Base-by-base conservation (phyloP, 2,888 invertebrate species). In the Mactromeris polynyma region DNA sequence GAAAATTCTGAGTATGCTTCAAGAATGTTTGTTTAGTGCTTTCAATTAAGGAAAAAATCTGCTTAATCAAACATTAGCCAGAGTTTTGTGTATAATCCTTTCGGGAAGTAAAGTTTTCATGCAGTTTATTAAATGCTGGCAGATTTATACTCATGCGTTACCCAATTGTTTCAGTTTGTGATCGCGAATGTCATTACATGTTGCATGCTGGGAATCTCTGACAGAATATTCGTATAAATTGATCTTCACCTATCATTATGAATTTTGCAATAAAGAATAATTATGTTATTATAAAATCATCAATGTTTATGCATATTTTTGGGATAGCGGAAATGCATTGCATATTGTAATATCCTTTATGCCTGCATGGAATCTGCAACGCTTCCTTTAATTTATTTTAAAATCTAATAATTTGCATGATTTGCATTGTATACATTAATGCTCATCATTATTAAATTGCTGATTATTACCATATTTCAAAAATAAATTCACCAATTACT, bases 401-500 rank as follows among this genome's bases (percentile, higher is more conserved):
- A 64, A 64, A 64, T 64, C 58, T 26, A 26, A 64, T 64, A 64
- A 64, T 26, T 64, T 64, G 58, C 58, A 64, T 64, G 58, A 64
- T 64, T n/a, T 26, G 26, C 58, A 64, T 64, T 64, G 58, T 26
- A 9, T 64, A 64, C 9, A 26, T 26, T 64, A 64, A 26, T 64
- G 58, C 11, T 26, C n/a, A 7, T 64, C 58, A n/a, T 64, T 64
- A 64, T 64, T 64, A 64, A 64, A 64, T 64, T 26, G 58, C 26
- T 64, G n/a, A 33, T 73, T 73, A 36, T 73, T 36, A 33, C 33
- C 73, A 73, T 36, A 73, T 73, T 73, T 73, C 73, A 73, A 73
- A 73, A 73, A 73, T 73, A 36, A 73, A 33, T 73, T 36, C 33
- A 46, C 46, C 46, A 83, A 46, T 73, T 38, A 73, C 58, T 46